A percentile compares a stretch with the other conserved stretches of the same genome.
Evolutionary conservation across 2,888 invertebrate genomes (phyloP).

Genomic region (Dicycla oo): DNA sequence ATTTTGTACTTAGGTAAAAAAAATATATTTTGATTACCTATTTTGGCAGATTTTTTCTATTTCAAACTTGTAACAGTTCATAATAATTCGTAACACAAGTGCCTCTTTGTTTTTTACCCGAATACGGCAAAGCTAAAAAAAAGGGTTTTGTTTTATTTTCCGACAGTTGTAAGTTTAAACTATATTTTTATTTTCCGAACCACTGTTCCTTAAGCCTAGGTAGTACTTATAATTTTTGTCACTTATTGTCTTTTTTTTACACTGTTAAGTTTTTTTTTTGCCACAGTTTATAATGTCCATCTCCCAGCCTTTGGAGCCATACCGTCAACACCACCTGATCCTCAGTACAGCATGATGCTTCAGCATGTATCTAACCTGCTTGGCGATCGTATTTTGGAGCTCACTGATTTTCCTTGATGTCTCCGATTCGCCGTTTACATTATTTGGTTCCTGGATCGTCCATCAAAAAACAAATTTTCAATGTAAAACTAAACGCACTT

Average conservation of each 20-base stretch:
- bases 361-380: constrained; percentile 92
- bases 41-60: neutral
- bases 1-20: neutral
- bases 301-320: neutral
- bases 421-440: constrained; percentile 86
- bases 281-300: neutral
- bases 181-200: neutral
- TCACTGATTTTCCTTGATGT: constrained; percentile 92
- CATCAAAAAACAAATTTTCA: constrained; percentile 76
- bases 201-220: too few species aligned
- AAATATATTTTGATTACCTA: neutral
- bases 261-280: neutral
- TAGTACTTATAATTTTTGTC: too few species aligned
- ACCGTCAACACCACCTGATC: constrained; percentile 26
- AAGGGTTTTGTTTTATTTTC: neutral
- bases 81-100: neutral
- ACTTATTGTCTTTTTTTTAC: neutral
- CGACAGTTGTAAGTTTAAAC: neutral
- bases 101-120: neutral
- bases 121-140: neutral
- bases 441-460: constrained; percentile 85
- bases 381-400: constrained; percentile 96
- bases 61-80: neutral
- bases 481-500: constrained; percentile 65
- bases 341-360: constrained; percentile 56